Base-by-base conservation (phyloP, 2,888 invertebrate genomes). In the Calameuta pallipes region DNA sequence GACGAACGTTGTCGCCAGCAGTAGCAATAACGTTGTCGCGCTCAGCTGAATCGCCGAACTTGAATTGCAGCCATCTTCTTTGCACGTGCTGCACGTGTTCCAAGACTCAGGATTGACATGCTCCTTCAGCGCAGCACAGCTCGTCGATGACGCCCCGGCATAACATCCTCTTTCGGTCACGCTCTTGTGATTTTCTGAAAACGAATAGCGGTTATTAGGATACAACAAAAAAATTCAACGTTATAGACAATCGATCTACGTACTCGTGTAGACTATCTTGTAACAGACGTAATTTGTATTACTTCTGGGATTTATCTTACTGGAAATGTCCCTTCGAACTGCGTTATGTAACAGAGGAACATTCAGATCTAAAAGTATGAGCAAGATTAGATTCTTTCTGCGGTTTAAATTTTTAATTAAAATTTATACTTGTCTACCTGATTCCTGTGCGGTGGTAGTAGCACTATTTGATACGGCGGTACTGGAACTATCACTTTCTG, bases 41-140 rank as follows among this genome's bases (percentile, higher is more conserved):
- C 77, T 79, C 3, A 80, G 73, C 13, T 69, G 77, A 36, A 80
- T 74, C 56, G 33, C 41, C 1, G 80, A 74, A 30, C 80, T 78
- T 33, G 76, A 71, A 78, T 83, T 83, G 77, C 82, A 83, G 13
- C 74, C 78, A 35, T 83, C 80, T 41, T 79, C 56, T 13, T 73
- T 31, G 71, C 82, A 82, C 34, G 70, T 1, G 34, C 13, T 0
- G 69, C 81, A 81, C 0, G 73, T 33, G 30, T 34, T 23, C 56
- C 23, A 56, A 23, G 56, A 0, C 1, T 56, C 9, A 3, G 56
- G 9, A 56, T 2, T 9, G 1, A 23, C 23, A 56, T 56, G 2
- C 56, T 23, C 56, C 0, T 56, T 56, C 56, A 56, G 56, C 23
- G 56, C 56, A 56, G 2, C 2, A 9, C 56, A 56, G 56, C 1